These are phyloP conservation scores for Ceryle rudis DNA, from an alignment of 2,797 vertebrate genomes.

Conservation along the genomic window DNA sequence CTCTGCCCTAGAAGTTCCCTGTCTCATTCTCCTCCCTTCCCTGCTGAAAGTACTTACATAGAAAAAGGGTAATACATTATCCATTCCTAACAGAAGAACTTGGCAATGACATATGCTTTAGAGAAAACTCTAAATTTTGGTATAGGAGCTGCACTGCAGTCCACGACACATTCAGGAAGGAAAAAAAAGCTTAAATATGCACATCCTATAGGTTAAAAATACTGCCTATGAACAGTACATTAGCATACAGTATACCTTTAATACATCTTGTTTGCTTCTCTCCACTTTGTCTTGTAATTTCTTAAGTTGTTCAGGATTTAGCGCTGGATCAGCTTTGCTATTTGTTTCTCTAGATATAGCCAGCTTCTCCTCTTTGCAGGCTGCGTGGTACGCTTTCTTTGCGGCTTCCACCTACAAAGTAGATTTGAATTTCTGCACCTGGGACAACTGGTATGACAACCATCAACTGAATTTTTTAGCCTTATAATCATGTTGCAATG, in stretches of 20 bases:
- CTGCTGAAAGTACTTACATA: background rate
- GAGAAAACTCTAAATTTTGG: background rate
- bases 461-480: background rate
- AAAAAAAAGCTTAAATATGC: background rate
- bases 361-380: conserved; percentile 96
- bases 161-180: background rate
- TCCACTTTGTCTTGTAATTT: conserved; percentile 98
- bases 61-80: background rate
- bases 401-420: conserved; percentile 83
- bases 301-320: conserved; percentile 93
- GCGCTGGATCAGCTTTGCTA: conserved; percentile 92
- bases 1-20: background rate
- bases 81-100: background rate
- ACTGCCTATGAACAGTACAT: fast-evolving
- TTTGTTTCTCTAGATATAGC: conserved; percentile 91
- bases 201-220: background rate
- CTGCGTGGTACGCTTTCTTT: conserved; percentile 92
- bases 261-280: conserved; percentile 93
- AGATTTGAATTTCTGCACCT: background rate
- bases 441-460: background rate
- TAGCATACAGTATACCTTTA: conserved; percentile 83
- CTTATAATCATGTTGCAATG: background rate
- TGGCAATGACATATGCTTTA: background rate
- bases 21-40: background rate
- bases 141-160: background rate